phyloP scores from a whole-genome alignment of 1,140 invertebrate genomes.

The Piezodorus guildinii region DNA sequence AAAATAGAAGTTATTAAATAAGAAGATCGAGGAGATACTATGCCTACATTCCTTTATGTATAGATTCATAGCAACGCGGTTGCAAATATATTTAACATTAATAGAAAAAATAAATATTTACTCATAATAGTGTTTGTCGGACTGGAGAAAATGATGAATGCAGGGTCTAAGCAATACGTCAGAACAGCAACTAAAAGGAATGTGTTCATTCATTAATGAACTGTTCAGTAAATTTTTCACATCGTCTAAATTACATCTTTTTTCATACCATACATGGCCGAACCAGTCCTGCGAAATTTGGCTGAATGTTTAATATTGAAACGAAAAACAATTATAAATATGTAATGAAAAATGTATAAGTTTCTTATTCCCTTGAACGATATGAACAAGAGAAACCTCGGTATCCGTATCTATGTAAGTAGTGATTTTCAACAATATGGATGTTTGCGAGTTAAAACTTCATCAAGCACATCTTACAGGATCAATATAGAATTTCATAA shows the following conservation, averaged over 20 bases:
- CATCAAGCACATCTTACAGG: no score
- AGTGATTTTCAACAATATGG: no score
- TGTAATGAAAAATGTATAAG: neutral
- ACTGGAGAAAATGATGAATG: neutral
- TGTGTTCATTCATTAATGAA: neutral
- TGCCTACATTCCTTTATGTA: no score
- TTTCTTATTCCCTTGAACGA: no score
- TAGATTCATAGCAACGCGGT: no score
- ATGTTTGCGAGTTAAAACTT: no score
- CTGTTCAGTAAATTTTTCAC: neutral
- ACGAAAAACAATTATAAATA: neutral
- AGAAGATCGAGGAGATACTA: no score
- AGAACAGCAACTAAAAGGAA: slow-evolving; percentile 1
- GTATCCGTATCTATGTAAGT: no score
- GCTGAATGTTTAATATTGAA: neutral
- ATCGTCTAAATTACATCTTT: neutral
- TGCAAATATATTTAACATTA: no score
- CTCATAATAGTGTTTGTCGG: neutral
- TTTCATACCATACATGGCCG: neutral
- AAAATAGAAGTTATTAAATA: no score
- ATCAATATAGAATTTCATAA: no score
- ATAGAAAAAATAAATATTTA: neutral
- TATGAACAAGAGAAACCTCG: no score
- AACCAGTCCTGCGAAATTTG: neutral
- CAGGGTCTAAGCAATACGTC: neutral